These are phyloP conservation scores for Eutrigla gurnardus DNA, from an alignment of 2,797 vertebrate species.

Conservation along the genomic window DNA sequence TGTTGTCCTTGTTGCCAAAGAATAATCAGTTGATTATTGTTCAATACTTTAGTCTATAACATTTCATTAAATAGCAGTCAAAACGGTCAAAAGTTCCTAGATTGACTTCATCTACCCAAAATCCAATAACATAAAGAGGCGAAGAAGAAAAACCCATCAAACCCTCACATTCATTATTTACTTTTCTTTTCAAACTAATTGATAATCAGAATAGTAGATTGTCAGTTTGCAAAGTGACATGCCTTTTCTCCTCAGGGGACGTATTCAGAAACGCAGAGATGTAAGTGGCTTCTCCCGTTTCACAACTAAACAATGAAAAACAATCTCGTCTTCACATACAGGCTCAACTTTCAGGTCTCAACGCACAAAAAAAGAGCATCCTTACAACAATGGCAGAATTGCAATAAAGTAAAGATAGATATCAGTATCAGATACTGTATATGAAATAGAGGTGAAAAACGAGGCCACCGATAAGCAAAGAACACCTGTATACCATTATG, in stretches of 20 bases:
- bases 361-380: not conserved
- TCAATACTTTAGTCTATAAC: not conserved
- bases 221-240: not conserved
- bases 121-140: not conserved
- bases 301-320: conserved; percentile 39
- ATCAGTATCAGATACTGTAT: not conserved
- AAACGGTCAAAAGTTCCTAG: not conserved
- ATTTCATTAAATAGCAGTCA: not conserved
- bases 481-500: not conserved
- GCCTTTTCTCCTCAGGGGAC: not conserved
- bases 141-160: not conserved
- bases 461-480: not conserved
- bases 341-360: conserved; percentile 9
- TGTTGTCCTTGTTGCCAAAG: not conserved
- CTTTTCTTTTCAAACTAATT: no score
- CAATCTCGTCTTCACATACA: not conserved
- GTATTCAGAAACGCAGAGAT: conserved; percentile 19
- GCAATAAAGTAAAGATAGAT: not conserved
- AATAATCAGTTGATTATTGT: not conserved
- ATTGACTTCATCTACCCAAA: not conserved
- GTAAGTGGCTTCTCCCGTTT: conserved; percentile 42
- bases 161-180: not conserved
- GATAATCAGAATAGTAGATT: not conserved
- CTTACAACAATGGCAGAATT: not conserved
- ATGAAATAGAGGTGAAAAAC: not conserved